phyloP scores from a whole-genome alignment of 2,888 invertebrate genomes.

The Tipula helvola region DNA sequence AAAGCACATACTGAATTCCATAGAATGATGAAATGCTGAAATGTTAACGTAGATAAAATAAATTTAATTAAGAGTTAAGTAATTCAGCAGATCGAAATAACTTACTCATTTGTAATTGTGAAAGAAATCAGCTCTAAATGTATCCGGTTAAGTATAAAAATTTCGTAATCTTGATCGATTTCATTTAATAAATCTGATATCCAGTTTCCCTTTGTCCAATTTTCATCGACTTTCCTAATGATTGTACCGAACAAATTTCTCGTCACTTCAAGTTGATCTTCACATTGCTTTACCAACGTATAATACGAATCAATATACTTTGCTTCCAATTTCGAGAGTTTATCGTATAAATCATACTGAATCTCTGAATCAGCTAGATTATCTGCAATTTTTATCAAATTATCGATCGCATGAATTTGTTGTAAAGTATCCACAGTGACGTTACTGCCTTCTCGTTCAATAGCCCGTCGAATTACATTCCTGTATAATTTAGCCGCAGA shows the following conservation, averaged over 20 bases:
- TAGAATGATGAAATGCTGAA: slow-evolving; percentile 12
- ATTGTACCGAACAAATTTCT: background rate
- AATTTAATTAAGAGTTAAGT: background rate
- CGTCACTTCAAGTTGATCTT: background rate
- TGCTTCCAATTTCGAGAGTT: slow-evolving; percentile 41
- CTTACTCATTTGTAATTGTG: background rate
- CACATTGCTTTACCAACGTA: background rate
- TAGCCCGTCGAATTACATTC: slow-evolving; percentile 41
- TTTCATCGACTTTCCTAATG: background rate
- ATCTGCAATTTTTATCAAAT: slow-evolving; percentile 40
- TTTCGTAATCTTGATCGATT: background rate
- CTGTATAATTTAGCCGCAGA: slow-evolving; percentile 49
- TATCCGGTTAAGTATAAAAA: background rate
- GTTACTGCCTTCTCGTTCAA: slow-evolving; percentile 20
- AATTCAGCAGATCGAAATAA: background rate
- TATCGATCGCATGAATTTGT: slow-evolving; percentile 54
- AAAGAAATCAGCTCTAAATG: background rate
- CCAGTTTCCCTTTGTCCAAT: background rate
- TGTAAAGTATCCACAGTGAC: slow-evolving; percentile 49
- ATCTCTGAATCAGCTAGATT: background rate
- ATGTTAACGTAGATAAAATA: background rate
- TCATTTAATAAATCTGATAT: background rate
- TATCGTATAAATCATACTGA: slow-evolving; percentile 17
- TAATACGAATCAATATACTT: slow-evolving; percentile 39
- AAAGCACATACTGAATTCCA: slow-evolving; percentile 21